phyloP scores from a whole-genome alignment of 2,797 vertebrate genomes.

The Macropodus opercularis region DNA sequence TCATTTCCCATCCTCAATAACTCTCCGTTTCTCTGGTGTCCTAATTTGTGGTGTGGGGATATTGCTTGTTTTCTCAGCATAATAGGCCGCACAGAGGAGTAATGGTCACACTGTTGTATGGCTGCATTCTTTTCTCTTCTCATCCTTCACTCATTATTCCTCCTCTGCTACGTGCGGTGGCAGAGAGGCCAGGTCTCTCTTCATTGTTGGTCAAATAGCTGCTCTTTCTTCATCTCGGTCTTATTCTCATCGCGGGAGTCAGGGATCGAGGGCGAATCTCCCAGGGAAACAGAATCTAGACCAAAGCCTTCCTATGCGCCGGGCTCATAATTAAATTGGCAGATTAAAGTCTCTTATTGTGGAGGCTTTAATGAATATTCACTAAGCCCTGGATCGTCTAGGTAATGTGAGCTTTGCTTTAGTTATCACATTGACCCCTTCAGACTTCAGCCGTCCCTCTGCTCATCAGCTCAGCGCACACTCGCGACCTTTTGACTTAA shows the following conservation, averaged over 20 bases:
- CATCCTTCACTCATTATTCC: slow-evolving; percentile 67
- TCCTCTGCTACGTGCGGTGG: slow-evolving; percentile 23
- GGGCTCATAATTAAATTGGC: slow-evolving; percentile 78
- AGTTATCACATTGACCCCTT: slow-evolving; percentile 62
- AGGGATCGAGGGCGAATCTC: slow-evolving; percentile 69
- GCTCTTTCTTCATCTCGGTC: slow-evolving; percentile 25
- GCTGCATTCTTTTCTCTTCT: slow-evolving; percentile 42
- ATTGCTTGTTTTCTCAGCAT: slow-evolving; percentile 67
- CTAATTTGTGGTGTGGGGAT: slow-evolving; percentile 64
- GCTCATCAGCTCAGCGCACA: slow-evolving; percentile 37
- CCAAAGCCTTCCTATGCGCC: slow-evolving; percentile 64
- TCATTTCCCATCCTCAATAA: slow-evolving; percentile 47
- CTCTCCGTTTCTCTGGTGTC: slow-evolving; percentile 52
- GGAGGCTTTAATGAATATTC: slow-evolving; percentile 78
- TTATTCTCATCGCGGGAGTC: slow-evolving; percentile 50
- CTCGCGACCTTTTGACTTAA: slow-evolving; percentile 50
- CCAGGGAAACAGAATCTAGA: slow-evolving; percentile 67
- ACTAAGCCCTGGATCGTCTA: slow-evolving; percentile 51
- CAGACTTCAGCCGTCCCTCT: slow-evolving; percentile 47
- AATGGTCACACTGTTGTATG: slow-evolving; percentile 36
- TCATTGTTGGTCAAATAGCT: slow-evolving; percentile 52
- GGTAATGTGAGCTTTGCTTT: slow-evolving; percentile 61
- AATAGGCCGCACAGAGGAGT: slow-evolving; percentile 57
- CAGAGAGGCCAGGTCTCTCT: slow-evolving; percentile 42
- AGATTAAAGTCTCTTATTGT: slow-evolving; percentile 77